A percentile compares a stretch with the other conserved stretches of the same genome.
Conservation (phyloP, 2,113 vertebrate genomes). For the Pachycephala philippinensis region DNA sequence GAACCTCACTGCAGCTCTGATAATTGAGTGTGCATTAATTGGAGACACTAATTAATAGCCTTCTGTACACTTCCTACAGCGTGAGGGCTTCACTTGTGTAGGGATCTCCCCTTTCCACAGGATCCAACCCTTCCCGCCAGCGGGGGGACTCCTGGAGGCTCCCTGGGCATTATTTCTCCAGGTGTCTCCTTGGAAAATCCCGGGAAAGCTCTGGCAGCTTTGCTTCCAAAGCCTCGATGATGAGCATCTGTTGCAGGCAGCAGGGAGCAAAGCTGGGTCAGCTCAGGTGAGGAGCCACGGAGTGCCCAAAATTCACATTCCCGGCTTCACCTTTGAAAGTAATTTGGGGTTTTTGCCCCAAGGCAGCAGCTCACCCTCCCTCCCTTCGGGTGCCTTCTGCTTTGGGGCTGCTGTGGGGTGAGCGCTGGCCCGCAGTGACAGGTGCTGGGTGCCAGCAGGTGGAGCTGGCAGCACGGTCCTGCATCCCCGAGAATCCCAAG, state of each 20-base stretch:
- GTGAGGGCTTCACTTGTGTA: background rate
- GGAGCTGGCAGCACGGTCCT: background rate
- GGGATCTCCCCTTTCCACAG: background rate
- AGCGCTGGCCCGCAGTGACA: background rate
- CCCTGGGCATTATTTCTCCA: background rate
- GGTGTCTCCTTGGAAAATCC: background rate
- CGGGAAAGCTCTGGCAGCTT: background rate
- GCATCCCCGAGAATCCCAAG: background rate
- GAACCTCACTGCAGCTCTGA: background rate
- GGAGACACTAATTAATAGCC: background rate
- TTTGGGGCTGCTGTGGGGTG: background rate
- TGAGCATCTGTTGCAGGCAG: background rate
- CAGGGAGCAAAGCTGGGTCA: background rate
- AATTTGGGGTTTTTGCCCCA: background rate
- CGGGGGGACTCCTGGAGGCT: background rate
- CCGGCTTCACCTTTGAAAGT: too few species aligned
- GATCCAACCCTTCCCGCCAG: fast-evolving
- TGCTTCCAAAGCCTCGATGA: background rate
- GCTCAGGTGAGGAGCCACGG: background rate
- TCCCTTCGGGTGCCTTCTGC: background rate
- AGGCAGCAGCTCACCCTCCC: background rate
- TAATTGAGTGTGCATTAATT: background rate
- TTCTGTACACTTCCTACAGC: too few species aligned
- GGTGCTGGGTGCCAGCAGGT: slow-evolving; percentile 6
- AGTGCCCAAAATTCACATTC: background rate